phyloP scores from a whole-genome alignment of 2,113 vertebrate genomes.

The Dendrocopos noguchii region DNA sequence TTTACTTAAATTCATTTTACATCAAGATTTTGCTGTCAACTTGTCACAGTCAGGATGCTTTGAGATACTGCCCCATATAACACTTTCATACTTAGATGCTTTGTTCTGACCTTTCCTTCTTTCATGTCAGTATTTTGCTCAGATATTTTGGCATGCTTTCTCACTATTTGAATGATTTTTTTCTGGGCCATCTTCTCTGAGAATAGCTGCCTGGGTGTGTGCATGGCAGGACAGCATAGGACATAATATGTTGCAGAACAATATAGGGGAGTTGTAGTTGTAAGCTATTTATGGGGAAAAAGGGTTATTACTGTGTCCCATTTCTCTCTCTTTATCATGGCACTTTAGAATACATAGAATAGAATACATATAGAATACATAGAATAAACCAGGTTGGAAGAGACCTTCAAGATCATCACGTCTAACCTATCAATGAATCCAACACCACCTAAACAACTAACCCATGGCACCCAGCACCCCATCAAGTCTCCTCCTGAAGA shows the following conservation, averaged over 20 bases:
- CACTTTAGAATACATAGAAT: too few relatives aligned
- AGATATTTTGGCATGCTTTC: neutral
- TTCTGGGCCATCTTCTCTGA: neutral
- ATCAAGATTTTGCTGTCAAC: constrained; percentile 5
- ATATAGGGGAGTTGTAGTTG: neutral
- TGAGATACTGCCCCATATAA: neutral
- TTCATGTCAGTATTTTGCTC: neutral
- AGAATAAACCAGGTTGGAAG: too few relatives aligned
- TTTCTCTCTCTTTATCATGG: neutral
- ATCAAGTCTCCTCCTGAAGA: too few relatives aligned
- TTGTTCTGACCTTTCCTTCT: constrained; percentile 1
- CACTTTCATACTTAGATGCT: neutral
- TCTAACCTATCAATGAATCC: too few relatives aligned
- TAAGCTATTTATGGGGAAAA: neutral
- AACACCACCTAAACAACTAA: too few relatives aligned
- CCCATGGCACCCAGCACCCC: too few relatives aligned
- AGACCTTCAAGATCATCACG: too few relatives aligned
- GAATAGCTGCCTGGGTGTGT: neutral
- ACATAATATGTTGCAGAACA: neutral
- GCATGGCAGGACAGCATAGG: neutral
- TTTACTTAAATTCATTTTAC: neutral
- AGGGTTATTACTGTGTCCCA: neutral
- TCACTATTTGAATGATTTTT: neutral
- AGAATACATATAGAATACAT: too few relatives aligned
- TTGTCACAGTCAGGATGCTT: constrained; percentile 4